Percentiles rank a stretch among this genome's conserved stretches.
Conservation (phyloP, 2,797 vertebrate genomes). For the Mus minutoides region DNA sequence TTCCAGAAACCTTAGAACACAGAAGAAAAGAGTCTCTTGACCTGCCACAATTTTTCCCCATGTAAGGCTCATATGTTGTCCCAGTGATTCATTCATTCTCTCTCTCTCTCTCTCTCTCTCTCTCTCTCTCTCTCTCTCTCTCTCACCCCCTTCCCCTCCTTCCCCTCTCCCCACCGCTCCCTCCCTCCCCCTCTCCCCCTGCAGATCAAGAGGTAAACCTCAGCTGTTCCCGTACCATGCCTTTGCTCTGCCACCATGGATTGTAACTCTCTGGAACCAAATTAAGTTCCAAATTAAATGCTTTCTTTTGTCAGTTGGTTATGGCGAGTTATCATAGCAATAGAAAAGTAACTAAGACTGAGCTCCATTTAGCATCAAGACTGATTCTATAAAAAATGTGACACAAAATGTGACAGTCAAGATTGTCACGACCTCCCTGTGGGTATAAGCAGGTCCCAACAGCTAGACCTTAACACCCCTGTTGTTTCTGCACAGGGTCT, state of each 20-base stretch:
- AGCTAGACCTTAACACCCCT: no score
- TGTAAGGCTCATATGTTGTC: not conserved
- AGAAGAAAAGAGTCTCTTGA: not conserved
- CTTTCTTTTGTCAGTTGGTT: no score
- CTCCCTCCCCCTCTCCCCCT: not conserved
- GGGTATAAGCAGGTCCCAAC: not conserved
- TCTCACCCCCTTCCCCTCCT: no score
- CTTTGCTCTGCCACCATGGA: not conserved
- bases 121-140: no score
- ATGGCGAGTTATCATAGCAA: not conserved
- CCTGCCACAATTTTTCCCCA: not conserved
- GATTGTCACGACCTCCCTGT: not conserved
- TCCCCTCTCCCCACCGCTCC: no score
- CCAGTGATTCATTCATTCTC: not conserved
- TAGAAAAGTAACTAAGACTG: not conserved
- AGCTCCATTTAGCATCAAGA: not conserved
- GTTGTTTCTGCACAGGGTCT: not conserved
- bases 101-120: no score
- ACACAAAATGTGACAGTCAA: not conserved
- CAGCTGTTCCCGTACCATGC: not conserved
- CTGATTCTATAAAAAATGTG: not conserved
- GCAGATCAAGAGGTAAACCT: not conserved
- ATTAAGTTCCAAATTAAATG: no score
- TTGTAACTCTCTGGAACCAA: not conserved
- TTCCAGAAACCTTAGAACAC: not conserved